A percentile compares a stretch with the other conserved stretches of the same genome.
phyloP scores from a whole-genome alignment of 2,797 vertebrate genomes.

The Phrynocephalus guinanensis region DNA sequence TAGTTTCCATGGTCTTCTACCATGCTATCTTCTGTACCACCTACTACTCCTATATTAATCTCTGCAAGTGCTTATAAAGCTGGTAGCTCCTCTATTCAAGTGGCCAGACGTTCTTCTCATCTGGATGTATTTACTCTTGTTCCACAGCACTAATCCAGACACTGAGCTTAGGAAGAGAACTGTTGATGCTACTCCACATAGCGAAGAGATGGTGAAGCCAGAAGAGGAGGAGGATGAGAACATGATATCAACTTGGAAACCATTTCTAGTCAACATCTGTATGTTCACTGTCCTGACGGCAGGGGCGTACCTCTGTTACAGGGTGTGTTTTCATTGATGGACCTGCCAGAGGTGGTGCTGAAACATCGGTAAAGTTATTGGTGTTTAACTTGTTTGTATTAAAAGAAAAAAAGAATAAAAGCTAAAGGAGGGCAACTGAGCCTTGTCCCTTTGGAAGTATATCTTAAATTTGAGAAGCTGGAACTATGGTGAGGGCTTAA shows the following conservation, averaged over 20 bases:
- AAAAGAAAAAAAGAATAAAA: constrained; percentile 19
- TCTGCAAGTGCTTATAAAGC: not conserved
- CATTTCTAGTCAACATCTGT: constrained; percentile 88
- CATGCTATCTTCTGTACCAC: not conserved
- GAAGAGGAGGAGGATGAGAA: constrained; percentile 73
- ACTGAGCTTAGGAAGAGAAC: constrained; percentile 84
- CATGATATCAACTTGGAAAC: constrained; percentile 83
- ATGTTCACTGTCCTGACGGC: constrained; percentile 89
- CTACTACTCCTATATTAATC: not conserved
- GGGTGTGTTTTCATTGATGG: constrained; percentile 92
- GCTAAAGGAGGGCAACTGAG: constrained; percentile 57
- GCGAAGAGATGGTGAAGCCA: constrained; percentile 54
- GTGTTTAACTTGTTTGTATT: constrained; percentile 52
- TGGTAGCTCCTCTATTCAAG: rapidly evolving
- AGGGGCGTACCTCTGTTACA: constrained; percentile 92
- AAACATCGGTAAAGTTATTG: constrained; percentile 42
- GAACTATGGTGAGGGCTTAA: constrained; percentile 78
- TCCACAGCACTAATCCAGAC: constrained; percentile 81
- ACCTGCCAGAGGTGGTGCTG: constrained; percentile 22
- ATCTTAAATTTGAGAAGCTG: constrained; percentile 68
- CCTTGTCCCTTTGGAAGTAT: constrained; percentile 64
- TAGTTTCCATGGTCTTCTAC: not conserved
- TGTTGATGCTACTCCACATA: constrained; percentile 52
- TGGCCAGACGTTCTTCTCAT: not conserved
- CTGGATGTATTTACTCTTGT: not conserved